Percentiles rank a stretch among this genome's conserved stretches.
Evolutionary conservation across 2,888 invertebrate genomes (phyloP).

Genomic region (Tribolium freemani): DNA sequence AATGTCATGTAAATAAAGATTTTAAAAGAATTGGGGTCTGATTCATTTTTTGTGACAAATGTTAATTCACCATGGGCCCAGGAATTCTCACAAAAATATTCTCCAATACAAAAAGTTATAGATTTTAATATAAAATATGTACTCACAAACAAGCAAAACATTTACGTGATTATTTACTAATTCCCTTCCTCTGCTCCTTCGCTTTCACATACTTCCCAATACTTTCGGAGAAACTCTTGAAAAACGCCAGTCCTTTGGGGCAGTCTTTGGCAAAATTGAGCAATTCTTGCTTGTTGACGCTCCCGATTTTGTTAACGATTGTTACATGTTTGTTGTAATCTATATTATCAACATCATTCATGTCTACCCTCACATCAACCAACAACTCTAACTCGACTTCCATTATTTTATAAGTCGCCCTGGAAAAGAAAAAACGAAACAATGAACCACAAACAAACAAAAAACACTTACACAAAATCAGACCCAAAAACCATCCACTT

Average conservation of each 20-base stretch:
- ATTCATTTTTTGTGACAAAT: not conserved
- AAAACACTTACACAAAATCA: constrained; percentile 13
- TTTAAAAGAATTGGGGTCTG: not conserved
- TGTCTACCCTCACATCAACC: constrained; percentile 7
- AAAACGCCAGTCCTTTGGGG: constrained; percentile 4
- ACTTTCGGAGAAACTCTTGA: not conserved
- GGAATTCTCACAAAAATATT: not conserved
- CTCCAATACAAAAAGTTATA: not conserved
- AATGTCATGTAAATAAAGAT: not conserved
- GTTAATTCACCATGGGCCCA: too few relatives aligned
- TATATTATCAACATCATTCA: constrained; percentile 14
- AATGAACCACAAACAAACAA: not conserved
- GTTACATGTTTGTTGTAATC: constrained; percentile 1
- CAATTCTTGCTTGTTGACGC: not conserved
- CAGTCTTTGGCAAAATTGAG: constrained; percentile 6
- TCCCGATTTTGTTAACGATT: not conserved
- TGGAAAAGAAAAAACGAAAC: not conserved
- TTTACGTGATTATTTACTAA: too few relatives aligned
- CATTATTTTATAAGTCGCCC: constrained; percentile 2
- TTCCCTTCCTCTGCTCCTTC: not conserved
- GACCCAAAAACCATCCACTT: not conserved
- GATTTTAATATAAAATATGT: too few relatives aligned
- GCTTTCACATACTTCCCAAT: not conserved
- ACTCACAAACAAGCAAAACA: too few relatives aligned
- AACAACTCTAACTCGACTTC: not conserved